Base-by-base conservation (phyloP, 2,888 invertebrate genomes). In the Melinaea marsaeus region DNA sequence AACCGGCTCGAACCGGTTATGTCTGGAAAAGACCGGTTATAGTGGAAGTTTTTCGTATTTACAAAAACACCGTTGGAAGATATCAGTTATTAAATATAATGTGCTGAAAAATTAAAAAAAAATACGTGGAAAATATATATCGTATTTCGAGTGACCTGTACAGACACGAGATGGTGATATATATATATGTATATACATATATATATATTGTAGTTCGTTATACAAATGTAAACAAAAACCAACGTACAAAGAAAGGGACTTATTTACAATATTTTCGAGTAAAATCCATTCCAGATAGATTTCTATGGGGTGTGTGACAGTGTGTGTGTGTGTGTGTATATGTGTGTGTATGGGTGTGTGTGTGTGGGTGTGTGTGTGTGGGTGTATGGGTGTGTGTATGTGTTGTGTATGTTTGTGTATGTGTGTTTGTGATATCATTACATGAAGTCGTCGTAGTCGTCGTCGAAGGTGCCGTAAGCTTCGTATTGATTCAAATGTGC, bases 371-470 rank as follows among this genome's bases (percentile, higher is more conserved):
- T 22, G 22, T 22, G 22, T 22, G 22, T 22, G 22, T 22, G 22
- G 22, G 22, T 22, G 22, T 22, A 22, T 22, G 22, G 22, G 22
- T 22, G 22, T 22, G 22, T 22, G 22, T 22, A 46, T 13, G 46
- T 46, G 7, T n/a, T 22, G 22, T 22, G 22, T 22, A 46, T 13
- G 46, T 46, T 46, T n/a, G 46, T 46, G 11, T 46, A n/a, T n/a
- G n/a, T 46, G 13, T n/a, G 22, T 46, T 13, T 42, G 22, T 37
- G n/a, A 35, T 37, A 56, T 32, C 7, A 58, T 92, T 95, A 96
- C 95, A 96, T 96, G 79, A 96, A 96, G 78, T 96, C 95, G 76
- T 95, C 94, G 78, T 91, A 95, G 61, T 95, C 95, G 64, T 92
- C 91, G 67, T 92, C 93, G 73, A 91, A 94, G 75, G 92, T 93